Percentiles rank a stretch among this genome's conserved stretches.
phyloP scores from a whole-genome alignment of 2,113 vertebrate species.

The Rhinolophus ferrumequinum region DNA sequence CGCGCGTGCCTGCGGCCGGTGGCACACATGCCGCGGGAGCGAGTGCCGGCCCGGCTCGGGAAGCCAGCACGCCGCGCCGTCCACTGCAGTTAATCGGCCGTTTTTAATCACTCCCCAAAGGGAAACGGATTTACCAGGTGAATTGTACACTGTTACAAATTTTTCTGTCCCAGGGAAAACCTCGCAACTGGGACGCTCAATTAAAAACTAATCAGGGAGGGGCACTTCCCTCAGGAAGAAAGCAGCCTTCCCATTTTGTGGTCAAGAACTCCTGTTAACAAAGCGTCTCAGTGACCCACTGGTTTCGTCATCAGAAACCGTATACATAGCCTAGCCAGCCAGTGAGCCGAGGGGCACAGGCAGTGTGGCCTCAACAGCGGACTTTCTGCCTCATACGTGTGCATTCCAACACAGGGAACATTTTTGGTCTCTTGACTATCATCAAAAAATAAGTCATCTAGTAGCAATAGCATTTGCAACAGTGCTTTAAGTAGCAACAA shows the following conservation, averaged over 20 bases:
- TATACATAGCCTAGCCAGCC: background rate
- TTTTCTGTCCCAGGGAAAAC: background rate
- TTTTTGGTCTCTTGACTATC: background rate
- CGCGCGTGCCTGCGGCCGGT: rapidly evolving
- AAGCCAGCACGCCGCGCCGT: rapidly evolving
- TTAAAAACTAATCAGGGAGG: background rate
- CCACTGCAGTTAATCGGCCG: rapidly evolving
- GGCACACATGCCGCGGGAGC: no score
- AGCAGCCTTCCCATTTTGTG: background rate
- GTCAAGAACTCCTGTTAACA: background rate
- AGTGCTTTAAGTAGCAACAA: background rate
- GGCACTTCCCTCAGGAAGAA: background rate
- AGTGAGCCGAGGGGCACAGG: background rate
- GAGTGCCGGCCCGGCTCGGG: no score
- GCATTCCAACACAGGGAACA: background rate
- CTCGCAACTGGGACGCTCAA: background rate
- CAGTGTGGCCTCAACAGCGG: rapidly evolving
- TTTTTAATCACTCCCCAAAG: background rate
- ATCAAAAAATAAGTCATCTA: background rate
- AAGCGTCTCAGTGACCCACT: background rate
- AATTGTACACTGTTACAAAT: background rate
- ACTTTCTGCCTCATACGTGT: background rate
- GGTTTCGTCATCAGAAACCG: background rate
- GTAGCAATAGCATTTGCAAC: background rate
- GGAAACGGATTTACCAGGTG: background rate